These are phyloP conservation scores for Hoplodrina ambigua DNA, from an alignment of 2,888 invertebrate species.

Conservation along the genomic window DNA sequence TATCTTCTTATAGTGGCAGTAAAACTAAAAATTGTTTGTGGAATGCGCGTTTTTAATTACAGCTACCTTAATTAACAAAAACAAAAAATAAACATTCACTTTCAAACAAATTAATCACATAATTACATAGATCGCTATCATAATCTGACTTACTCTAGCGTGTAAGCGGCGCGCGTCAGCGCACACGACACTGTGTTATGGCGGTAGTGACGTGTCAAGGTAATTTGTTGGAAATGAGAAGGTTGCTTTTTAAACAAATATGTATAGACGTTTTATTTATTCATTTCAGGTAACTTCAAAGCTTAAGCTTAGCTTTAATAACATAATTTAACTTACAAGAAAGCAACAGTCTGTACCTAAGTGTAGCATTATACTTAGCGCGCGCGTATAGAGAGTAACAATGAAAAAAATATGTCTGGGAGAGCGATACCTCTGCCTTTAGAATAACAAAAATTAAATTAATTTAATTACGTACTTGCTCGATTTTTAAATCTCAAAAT, in stretches of 20 bases:
- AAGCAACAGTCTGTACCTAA: too few relatives aligned
- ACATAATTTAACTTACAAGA: too few relatives aligned
- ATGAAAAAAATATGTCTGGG: too few relatives aligned
- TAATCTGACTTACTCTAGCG: constrained; percentile 37
- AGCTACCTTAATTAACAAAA: constrained; percentile 3
- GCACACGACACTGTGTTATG: constrained; percentile 39
- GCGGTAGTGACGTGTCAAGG: constrained; percentile 12
- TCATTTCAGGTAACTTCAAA: too few relatives aligned
- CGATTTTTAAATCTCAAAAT: too few relatives aligned
- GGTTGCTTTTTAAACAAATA: neutral
- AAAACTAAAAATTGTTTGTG: neutral
- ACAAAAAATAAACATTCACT: constrained; percentile 35
- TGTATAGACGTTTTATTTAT: neutral
- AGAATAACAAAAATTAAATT: too few relatives aligned
- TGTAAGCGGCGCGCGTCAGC: constrained; percentile 46
- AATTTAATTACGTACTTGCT: too few relatives aligned
- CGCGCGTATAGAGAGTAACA: too few relatives aligned
- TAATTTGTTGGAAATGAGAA: neutral
- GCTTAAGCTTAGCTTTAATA: too few relatives aligned
- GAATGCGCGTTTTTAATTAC: constrained; percentile 3
- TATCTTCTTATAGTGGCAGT: too few relatives aligned
- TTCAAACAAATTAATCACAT: constrained; percentile 47
- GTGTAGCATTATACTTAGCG: too few relatives aligned
- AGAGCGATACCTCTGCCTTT: too few relatives aligned
- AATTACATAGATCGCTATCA: constrained; percentile 55